These are phyloP conservation scores for Aythya baeri DNA, from an alignment of 2,113 vertebrate species.

Conservation along the genomic window DNA sequence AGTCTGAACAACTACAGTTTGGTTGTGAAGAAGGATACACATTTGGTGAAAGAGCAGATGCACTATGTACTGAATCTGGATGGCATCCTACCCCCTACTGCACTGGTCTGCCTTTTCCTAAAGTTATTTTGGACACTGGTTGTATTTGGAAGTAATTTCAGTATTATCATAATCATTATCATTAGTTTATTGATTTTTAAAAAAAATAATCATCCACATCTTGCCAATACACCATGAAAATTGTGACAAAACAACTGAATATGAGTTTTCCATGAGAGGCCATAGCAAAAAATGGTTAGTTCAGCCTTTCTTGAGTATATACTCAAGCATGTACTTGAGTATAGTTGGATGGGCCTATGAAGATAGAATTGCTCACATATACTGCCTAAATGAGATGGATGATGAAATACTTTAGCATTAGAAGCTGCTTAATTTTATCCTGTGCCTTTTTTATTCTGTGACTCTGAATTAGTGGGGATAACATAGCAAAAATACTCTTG, in stretches of 20 bases:
- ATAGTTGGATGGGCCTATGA: neutral
- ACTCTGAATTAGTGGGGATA: neutral
- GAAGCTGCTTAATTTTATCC: neutral
- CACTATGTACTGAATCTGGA: conserved; percentile 56
- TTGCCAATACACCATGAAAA: neutral
- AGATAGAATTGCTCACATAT: neutral
- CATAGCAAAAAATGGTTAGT: neutral
- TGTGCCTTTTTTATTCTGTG: neutral
- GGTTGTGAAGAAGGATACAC: conserved; percentile 50
- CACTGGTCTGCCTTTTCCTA: conserved; percentile 46
- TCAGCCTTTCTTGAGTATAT: neutral
- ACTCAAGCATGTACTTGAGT: neutral
- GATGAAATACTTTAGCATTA: neutral
- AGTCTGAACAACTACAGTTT: conserved; percentile 63
- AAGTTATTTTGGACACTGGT: neutral
- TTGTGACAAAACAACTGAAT: neutral
- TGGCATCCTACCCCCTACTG: conserved; percentile 71
- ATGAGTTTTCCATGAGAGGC: neutral
- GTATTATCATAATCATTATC: neutral
- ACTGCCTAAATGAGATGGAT: neutral
- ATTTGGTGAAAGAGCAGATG: conserved; percentile 14
- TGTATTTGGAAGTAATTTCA: neutral
- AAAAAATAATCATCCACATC: neutral
- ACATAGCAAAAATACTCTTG: neutral
- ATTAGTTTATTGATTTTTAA: neutral